Evolutionary conservation across 2,888 invertebrate species (phyloP), one percentile per base, ranked within the genome.

Genomic region (Agriopis marginaria): DNA sequence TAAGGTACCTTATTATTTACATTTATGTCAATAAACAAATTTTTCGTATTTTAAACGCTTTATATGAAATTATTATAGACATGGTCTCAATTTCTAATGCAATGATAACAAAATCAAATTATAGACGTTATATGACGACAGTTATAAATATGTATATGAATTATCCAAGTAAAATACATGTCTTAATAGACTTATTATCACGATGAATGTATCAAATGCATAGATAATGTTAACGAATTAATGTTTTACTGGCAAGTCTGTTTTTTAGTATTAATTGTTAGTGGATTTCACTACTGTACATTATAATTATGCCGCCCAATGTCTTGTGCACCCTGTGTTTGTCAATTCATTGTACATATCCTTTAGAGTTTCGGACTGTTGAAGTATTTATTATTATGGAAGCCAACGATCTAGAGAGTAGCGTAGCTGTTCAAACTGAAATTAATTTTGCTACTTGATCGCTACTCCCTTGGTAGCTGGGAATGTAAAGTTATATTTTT

Each of bases 261-360:
- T 32, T 32, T 32, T 32, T 32, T 32, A 32, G 32, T 32, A 32
- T 32, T 32, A 56, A 42, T 56, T 1, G 10, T 56, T 56, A 56
- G 14, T 56, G 58, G 69, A 69, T 72, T 54, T 58, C 72, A 66
- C 47, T 58, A 67, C 32, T 32, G 32, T 75, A 70, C 56, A 51
- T 50, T 54, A 51, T 42, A 60, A 53, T 69, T 55, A 60, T 73
- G 76, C 75, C 78, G 81, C 78, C 78, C 81, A 80, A 72, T 72
- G 64, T 68, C 72, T 63, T 50, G 59, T 71, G 72, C 75, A 77
- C 68, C 66, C 59, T 75, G 77, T 74, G 63, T 79, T 81, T 80
- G 85, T 86, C 86, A 86, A 86, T 85, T 86, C 68, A 66, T 81
- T 84, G 83, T 83, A 86, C 86, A 86, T 86, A 85, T 85, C 82